Evolutionary conservation across 2,888 invertebrate genomes (phyloP), one percentile per base, ranked within the genome.

Genomic region (Onchidella celtica): DNA sequence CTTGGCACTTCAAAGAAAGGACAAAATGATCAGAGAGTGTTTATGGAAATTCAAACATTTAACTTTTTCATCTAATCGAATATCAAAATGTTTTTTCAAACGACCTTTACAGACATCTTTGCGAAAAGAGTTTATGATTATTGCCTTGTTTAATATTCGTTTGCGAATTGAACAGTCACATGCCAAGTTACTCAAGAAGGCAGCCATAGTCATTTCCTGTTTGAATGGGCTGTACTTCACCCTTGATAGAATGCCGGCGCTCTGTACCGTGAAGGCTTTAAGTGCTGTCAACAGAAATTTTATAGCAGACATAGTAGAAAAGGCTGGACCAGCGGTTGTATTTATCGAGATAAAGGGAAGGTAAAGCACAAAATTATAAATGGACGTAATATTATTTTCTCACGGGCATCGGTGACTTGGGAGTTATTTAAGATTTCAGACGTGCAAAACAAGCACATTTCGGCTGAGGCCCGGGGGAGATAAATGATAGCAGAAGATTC

Each of bases 261-360:
- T 38, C 79, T 2, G 34, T 75, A n/a, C 36, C 63, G 14, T 63
- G 65, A 24, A 38, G 63, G 11, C 17, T 38, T 9, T 32, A 24
- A 29, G 2, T 32, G 14, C 27, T 40, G 40, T 47, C 3, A 21
- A 21, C 17, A 38, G 55, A 91, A 98, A 98, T 94, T 98, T 98
- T 91, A 96, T 98, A 89, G 97, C 98, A n/a, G 97, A 98, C 93
- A 97, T 97, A 17, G 97, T 98, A 1, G 96, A 97, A 83, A 95
- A 96, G 47, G 96, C 96, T 17, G 96, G 96, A 0, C 96, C 96
- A 6, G 95, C 97, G 0, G 97, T 98, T 11, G 98, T 98, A 59
- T 97, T 96, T 92, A 97, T 98, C 86, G 97, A 98, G 94, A 96
- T 97, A 24, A 96, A 96, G 92, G 97, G 95, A 79, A 95, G 96